phyloP scores from a whole-genome alignment of 2,113 vertebrate genomes.

The Bucco capensis region DNA sequence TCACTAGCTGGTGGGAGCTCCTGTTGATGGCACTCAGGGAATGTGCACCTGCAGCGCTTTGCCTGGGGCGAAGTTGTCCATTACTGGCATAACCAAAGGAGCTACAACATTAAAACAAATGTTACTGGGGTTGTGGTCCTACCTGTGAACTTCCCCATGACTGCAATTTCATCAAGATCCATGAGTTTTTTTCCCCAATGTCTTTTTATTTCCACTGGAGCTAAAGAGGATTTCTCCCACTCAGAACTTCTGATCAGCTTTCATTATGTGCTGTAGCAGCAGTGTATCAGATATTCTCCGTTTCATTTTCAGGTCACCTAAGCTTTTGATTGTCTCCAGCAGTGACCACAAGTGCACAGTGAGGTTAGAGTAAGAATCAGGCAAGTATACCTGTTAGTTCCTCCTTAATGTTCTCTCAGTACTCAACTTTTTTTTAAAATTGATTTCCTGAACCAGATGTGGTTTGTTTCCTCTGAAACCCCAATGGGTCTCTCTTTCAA shows the following conservation, averaged over 20 bases:
- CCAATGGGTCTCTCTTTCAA: too few relatives aligned
- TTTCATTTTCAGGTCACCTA: background rate
- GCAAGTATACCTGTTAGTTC: too few relatives aligned
- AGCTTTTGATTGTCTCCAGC: background rate
- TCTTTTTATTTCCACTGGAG: background rate
- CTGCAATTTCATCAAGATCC: background rate
- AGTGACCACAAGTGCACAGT: background rate
- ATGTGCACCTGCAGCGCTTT: background rate
- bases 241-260: background rate
- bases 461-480: too few relatives aligned
- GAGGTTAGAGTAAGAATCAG: background rate
- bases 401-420: too few relatives aligned
- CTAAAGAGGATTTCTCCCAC: background rate
- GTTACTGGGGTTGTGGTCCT: background rate
- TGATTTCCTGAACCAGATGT: too few relatives aligned
- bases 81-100: background rate
- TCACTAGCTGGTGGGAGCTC: background rate
- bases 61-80: background rate
- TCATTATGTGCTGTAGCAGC: background rate
- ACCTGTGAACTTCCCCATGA: background rate
- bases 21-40: rapidly evolving
- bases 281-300: background rate
- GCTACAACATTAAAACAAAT: background rate
- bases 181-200: rapidly evolving
- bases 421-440: too few relatives aligned